Evolutionary conservation across 2,113 vertebrate genomes (phyloP).

Genomic region (Psammodynastes pulverulentus): DNA sequence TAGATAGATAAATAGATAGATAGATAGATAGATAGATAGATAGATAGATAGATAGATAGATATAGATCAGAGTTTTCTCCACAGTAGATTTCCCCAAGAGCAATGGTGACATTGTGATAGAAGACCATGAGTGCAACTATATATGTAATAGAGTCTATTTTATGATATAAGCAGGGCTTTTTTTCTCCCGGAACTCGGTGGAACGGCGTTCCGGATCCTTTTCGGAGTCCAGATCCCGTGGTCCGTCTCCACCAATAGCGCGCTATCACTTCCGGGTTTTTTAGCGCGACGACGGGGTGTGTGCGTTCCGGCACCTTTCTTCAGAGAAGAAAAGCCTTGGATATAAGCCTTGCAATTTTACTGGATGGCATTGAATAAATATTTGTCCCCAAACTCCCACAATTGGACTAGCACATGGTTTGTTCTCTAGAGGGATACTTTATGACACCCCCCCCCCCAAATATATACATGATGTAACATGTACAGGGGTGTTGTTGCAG

Average conservation of each 20-base stretch:
- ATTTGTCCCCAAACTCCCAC: neutral
- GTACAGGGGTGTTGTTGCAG: neutral
- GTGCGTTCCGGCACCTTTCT: no score
- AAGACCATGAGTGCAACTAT: neutral
- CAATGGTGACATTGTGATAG: neutral
- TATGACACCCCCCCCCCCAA: no score
- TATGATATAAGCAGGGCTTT: neutral
- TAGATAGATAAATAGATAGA: neutral
- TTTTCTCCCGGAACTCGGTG: no score
- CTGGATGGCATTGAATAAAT: neutral
- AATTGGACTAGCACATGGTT: neutral
- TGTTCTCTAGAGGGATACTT: neutral
- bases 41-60: neutral
- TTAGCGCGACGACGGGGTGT: no score
- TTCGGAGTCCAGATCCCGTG: no score
- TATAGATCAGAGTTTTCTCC: neutral
- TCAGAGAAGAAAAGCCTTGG: no score
- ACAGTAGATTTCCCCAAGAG: neutral
- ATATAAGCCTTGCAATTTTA: neutral
- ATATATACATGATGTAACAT: neutral
- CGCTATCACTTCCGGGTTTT: no score
- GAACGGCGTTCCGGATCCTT: no score
- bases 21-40: neutral
- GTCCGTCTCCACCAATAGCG: no score
- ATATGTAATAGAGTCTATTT: neutral